Evolutionary conservation across 2,888 invertebrate genomes (phyloP).

Genomic region (Halictus quadricinctus): DNA sequence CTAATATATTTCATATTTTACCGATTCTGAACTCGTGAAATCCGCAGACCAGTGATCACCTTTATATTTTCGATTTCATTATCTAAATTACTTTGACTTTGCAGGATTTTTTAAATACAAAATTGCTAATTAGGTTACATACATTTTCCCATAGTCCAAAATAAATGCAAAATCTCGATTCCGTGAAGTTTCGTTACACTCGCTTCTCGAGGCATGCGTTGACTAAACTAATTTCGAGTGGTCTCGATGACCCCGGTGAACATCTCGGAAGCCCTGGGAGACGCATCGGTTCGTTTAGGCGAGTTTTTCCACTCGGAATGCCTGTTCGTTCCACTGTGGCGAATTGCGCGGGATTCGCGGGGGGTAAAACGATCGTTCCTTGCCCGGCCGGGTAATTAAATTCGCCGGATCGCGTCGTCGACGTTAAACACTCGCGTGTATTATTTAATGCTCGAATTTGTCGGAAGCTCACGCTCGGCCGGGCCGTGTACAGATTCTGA

Average conservation of each 20-base stretch:
- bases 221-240: not conserved
- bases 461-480: slow-evolving; percentile 2
- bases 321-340: not conserved
- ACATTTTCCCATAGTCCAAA: not conserved
- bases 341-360: not conserved
- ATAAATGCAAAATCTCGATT: not conserved
- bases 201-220: not conserved
- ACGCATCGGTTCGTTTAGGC: not conserved
- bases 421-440: slow-evolving; percentile 33
- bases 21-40: not conserved
- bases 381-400: slow-evolving; percentile 28
- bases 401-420: slow-evolving; percentile 12
- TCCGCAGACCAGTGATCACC: no score
- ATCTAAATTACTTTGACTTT: not conserved
- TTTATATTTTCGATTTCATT: no score
- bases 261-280: not conserved
- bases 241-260: not conserved
- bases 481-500: slow-evolving; percentile 17
- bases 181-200: not conserved
- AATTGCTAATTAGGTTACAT: not conserved
- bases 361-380: slow-evolving; percentile 8
- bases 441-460: slow-evolving; percentile 49
- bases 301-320: not conserved
- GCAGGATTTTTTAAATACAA: not conserved
- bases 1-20: not conserved